Evolutionary conservation across 1,140 invertebrate species (phyloP).

Genomic region (Aleiodes sp.): DNA sequence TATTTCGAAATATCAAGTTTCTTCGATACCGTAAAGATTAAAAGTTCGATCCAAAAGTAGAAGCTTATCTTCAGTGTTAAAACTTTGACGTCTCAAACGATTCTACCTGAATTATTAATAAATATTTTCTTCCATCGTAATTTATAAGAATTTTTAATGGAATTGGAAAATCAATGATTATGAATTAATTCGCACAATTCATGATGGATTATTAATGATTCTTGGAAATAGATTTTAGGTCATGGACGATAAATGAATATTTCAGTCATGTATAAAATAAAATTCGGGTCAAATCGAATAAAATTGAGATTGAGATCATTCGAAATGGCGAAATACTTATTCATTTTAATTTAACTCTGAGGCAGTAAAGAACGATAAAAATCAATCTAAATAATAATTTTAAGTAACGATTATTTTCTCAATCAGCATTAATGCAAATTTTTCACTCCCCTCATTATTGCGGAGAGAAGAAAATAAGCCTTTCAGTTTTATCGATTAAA

Average conservation of each 20-base stretch:
- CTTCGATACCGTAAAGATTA: no score
- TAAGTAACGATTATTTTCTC: neutral
- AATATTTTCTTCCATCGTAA: neutral
- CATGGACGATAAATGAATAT: neutral
- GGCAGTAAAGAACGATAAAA: no score
- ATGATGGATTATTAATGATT: neutral
- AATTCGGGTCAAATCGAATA: neutral
- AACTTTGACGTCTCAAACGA: no score
- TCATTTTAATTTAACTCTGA: no score
- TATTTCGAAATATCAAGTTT: no score
- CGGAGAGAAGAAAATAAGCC: neutral
- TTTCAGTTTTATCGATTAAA: constrained; percentile 24
- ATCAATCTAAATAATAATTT: constrained; percentile 7
- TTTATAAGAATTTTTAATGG: neutral
- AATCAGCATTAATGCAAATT: constrained; percentile 1
- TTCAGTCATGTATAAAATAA: neutral
- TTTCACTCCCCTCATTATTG: constrained; percentile 1
- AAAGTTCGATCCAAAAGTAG: no score
- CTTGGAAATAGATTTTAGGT: neutral
- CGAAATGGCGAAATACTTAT: no score
- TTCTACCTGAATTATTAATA: neutral
- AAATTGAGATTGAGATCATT: neutral
- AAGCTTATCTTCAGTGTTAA: no score
- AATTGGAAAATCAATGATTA: neutral
- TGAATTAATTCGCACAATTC: neutral